These are phyloP conservation scores for Meteorus cinctellus DNA, from an alignment of 2,888 invertebrate species.

Conservation along the genomic window DNA sequence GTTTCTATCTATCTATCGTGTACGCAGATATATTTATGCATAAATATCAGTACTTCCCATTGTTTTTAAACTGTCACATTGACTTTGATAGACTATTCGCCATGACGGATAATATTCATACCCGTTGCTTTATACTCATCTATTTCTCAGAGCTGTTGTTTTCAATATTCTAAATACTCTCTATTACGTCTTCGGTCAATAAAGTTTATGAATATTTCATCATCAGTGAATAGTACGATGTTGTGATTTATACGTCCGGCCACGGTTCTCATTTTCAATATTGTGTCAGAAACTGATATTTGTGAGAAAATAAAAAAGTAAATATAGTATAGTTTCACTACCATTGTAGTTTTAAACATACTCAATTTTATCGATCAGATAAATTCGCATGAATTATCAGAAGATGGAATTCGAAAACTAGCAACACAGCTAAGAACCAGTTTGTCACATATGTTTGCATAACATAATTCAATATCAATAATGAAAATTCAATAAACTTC, in stretches of 20 bases:
- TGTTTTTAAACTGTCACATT: background rate
- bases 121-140: background rate
- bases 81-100: background rate
- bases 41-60: constrained; percentile 56
- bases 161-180: background rate
- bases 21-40: constrained; percentile 46
- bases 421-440: background rate
- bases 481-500: constrained; percentile 27
- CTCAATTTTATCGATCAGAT: background rate
- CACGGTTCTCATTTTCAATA: background rate
- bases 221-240: too few relatives aligned
- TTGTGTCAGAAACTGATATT: background rate
- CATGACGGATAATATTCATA: background rate
- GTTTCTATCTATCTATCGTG: constrained; percentile 39
- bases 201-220: too few relatives aligned
- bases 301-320: background rate
- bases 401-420: background rate
- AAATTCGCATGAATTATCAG: background rate
- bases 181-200: too few relatives aligned
- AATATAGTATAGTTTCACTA: background rate
- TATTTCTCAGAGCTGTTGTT: background rate
- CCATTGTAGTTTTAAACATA: background rate
- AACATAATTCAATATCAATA: constrained; percentile 40
- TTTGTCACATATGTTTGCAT: constrained; percentile 38
- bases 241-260: too few relatives aligned